These are phyloP conservation scores for Climacteris rufus DNA, from an alignment of 2,113 vertebrate genomes.

Conservation along the genomic window DNA sequence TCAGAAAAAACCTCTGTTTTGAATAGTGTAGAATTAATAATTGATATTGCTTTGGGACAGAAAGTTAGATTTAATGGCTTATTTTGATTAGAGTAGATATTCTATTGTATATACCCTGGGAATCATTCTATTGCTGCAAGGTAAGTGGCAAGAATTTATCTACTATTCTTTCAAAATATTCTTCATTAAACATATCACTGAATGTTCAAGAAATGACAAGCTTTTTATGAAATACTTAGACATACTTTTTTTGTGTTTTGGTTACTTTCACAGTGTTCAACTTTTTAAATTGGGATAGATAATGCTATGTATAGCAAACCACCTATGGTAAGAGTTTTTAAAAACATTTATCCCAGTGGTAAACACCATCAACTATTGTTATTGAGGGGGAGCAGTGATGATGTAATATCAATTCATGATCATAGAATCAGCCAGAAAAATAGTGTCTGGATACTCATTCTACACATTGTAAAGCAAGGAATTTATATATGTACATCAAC, in stretches of 20 bases:
- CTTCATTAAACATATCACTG: neutral
- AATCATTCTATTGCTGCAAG: neutral
- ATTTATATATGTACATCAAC: neutral
- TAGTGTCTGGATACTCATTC: neutral
- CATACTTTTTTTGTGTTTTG: neutral
- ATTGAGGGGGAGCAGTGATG: neutral
- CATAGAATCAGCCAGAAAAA: neutral
- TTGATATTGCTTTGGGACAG: neutral
- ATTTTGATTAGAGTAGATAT: constrained; percentile 3
- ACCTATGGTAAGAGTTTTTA: neutral
- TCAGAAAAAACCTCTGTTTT: neutral
- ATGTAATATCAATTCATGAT: neutral
- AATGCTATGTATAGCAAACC: neutral
- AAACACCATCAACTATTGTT: neutral
- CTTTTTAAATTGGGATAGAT: neutral
- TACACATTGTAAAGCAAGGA: neutral
- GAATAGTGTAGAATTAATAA: neutral
- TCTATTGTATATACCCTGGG: neutral
- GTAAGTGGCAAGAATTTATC: neutral
- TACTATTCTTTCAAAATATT: neutral
- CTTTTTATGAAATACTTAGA: neutral
- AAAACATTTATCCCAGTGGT: neutral
- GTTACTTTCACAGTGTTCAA: neutral
- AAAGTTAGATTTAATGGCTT: neutral
- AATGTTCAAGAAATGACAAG: neutral